Percentiles rank a stretch among this genome's conserved stretches.
Evolutionary conservation across 2,888 invertebrate species (phyloP).

Genomic region (Euspilapteryx auroguttella): DNA sequence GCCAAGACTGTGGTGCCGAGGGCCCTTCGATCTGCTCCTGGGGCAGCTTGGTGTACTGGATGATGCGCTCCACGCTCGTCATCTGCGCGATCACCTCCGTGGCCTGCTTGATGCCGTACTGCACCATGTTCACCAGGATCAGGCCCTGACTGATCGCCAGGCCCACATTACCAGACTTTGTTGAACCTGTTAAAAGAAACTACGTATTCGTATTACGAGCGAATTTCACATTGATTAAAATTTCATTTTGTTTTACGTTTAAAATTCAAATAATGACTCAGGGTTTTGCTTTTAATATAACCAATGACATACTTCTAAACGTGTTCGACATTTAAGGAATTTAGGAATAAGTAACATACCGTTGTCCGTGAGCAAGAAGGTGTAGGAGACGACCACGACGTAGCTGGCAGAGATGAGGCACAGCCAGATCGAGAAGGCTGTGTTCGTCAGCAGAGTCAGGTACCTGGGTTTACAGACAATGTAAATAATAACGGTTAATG

Average conservation of each 20-base stretch:
- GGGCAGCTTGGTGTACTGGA: conserved; percentile 76
- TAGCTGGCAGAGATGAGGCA: conserved; percentile 66
- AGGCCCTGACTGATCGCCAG: conserved; percentile 73
- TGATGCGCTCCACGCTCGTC: conserved; percentile 80
- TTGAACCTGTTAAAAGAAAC: conserved; percentile 29
- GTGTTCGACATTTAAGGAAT: too few species aligned
- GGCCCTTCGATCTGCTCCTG: conserved; percentile 69
- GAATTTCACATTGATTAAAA: too few species aligned
- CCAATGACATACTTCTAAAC: too few species aligned
- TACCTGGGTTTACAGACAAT: conserved; percentile 30
- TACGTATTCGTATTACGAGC: too few species aligned
- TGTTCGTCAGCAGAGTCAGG: conserved; percentile 60
- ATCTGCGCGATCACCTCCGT: conserved; percentile 78
- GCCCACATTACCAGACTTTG: conserved; percentile 69
- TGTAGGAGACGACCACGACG: conserved; percentile 63
- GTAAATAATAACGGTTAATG: too few species aligned
- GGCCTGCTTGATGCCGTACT: conserved; percentile 77
- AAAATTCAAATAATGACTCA: too few species aligned
- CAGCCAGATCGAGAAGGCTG: conserved; percentile 67
- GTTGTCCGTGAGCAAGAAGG: conserved; percentile 62
- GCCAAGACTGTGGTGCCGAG: conserved; percentile 64
- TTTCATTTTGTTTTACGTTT: too few species aligned
- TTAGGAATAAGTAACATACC: too few species aligned
- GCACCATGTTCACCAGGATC: conserved; percentile 78
- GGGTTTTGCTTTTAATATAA: too few species aligned